Base-by-base conservation (phyloP, 2,888 invertebrate species). In the Agrilus cyanescens region DNA sequence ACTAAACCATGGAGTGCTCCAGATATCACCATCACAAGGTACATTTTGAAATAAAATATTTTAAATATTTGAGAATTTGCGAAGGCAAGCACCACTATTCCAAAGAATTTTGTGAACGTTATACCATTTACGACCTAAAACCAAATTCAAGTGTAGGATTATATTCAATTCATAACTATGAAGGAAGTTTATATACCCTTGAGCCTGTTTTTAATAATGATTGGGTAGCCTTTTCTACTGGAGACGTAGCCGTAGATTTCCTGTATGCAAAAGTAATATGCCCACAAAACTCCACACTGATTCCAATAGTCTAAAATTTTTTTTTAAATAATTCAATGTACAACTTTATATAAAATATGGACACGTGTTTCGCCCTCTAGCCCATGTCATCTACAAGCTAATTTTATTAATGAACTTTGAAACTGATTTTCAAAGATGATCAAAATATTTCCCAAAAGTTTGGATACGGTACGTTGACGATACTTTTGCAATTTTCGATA, bases 1-100 rank as follows among this genome's bases (percentile, higher is more conserved):
- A 97, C 74, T 53, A 97, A 75, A 4, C 95, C 94, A 60, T 96
- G 95, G 1, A 82, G 68, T 1, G 94, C 91, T 4, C 96, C 94
- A 57, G 94, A 79, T 12, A 95, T 57, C 2, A 97, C 94, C 53
- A 96, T 89, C 41, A 88, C 86, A 48, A 96, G 72, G 62, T 95
- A 93, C 93, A 97, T 95, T 60, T 94, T 79, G 65, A 96, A 96
- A 70, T 94, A 97, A 62, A 89, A 95, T 41, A 87, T 72, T 67
- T 87, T 81, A 59, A 96, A 94, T 48, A 93, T 79, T 69, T 89
- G 83, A 1, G 94, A 91, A 57, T 91, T 88, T 2, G 95, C 87
- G 65, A 96, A 94, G 0, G 84, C 91, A 48, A 97, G 67, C 7
- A 96, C 86, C 13, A 86, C 66, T 45, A 96, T 90, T 37, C 89